Conservation (phyloP, 2,888 invertebrate species). For the Apomyelois bistriatella region DNA sequence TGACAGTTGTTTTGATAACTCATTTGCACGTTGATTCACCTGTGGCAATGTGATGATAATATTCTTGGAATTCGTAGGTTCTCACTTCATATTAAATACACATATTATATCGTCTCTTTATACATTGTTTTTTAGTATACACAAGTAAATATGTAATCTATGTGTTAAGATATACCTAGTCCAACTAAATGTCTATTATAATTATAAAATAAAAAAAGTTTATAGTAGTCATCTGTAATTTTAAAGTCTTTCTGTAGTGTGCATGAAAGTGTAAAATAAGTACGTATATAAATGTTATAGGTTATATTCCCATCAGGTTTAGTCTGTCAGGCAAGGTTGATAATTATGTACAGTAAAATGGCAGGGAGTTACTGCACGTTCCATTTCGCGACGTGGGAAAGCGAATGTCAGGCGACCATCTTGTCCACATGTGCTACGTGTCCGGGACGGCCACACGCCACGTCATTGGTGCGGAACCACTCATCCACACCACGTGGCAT, state of each 20-base stretch:
- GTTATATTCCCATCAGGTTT: neutral
- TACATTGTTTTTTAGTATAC: neutral
- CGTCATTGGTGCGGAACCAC: slow-evolving; percentile 72
- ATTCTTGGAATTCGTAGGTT: neutral
- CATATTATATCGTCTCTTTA: neutral
- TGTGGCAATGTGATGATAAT: neutral
- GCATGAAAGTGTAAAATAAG: too few relatives aligned
- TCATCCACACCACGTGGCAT: slow-evolving; percentile 68
- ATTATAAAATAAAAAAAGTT: too few relatives aligned
- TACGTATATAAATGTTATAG: neutral
- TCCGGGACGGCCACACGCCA: slow-evolving; percentile 72
- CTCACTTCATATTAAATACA: too few relatives aligned
- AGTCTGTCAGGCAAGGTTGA: neutral
- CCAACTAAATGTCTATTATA: too few relatives aligned
- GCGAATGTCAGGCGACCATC: slow-evolving; percentile 76
- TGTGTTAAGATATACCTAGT: too few relatives aligned
- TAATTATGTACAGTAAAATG: neutral
- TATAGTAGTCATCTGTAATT: too few relatives aligned
- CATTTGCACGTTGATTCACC: neutral
- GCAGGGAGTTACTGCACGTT: neutral
- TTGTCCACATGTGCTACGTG: slow-evolving; percentile 62
- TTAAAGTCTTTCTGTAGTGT: too few relatives aligned
- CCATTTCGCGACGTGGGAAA: slow-evolving; percentile 74
- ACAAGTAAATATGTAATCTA: too few relatives aligned
- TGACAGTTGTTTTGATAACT: neutral